phyloP scores from a whole-genome alignment of 2,888 invertebrate genomes.

The Pandemis corylana region DNA sequence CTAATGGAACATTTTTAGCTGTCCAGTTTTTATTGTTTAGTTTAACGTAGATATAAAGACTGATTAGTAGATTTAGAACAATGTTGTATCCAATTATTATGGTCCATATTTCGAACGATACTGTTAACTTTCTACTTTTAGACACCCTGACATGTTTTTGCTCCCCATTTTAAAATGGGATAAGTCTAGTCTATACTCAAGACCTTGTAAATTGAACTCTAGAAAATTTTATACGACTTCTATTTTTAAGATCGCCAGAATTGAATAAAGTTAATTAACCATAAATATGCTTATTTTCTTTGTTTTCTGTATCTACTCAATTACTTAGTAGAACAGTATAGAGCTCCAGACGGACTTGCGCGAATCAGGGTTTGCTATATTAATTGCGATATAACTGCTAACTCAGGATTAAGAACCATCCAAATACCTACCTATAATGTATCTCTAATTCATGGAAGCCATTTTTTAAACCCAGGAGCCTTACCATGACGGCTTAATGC shows the following conservation, averaged over 20 bases:
- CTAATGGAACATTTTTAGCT: background rate
- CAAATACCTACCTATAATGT: no score
- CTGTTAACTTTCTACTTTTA: background rate
- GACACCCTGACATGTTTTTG: background rate
- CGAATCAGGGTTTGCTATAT: no score
- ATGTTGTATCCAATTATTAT: slow-evolving; percentile 2
- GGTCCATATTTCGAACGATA: background rate
- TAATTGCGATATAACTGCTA: no score
- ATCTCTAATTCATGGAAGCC: no score
- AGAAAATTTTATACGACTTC: background rate
- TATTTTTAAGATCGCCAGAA: slow-evolving; percentile 16
- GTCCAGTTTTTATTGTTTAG: slow-evolving; percentile 19
- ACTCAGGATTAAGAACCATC: no score
- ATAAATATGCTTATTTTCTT: background rate
- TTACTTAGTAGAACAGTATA: background rate
- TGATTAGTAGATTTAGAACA: slow-evolving; percentile 35
- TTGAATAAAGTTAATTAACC: slow-evolving; percentile 10
- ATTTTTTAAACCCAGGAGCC: no score
- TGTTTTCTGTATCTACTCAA: background rate
- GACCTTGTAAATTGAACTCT: slow-evolving; percentile 3
- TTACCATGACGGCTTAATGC: no score
- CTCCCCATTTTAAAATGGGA: background rate
- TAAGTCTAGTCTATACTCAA: slow-evolving; percentile 21
- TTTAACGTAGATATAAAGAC: slow-evolving; percentile 40
- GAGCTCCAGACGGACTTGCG: no score